Evolutionary conservation across 1,140 invertebrate species (phyloP).

Genomic region (Galendromus occidentalis): DNA sequence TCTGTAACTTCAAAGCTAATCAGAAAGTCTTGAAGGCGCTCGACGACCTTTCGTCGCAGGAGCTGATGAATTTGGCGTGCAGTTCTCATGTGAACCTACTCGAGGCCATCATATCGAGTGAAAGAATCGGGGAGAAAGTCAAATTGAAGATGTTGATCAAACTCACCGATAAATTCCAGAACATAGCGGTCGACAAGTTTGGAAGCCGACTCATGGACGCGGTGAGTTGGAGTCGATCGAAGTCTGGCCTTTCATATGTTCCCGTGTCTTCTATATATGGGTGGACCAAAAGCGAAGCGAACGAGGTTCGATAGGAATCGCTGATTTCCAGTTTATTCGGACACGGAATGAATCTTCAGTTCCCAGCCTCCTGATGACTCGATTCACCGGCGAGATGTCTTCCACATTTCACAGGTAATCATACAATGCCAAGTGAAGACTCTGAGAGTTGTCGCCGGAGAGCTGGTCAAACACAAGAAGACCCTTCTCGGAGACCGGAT

Average conservation of each 20-base stretch:
- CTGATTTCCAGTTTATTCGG: no score
- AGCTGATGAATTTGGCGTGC: neutral
- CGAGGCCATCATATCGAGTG: neutral
- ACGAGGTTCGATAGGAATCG: no score
- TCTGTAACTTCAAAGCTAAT: neutral
- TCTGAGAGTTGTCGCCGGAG: neutral
- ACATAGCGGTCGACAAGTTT: neutral
- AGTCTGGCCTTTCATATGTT: no score
- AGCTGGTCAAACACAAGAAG: conserved; percentile 7
- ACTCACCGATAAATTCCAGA: neutral
- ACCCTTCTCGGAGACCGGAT: neutral
- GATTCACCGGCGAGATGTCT: no score
- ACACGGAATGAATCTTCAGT: no score
- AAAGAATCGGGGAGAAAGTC: neutral
- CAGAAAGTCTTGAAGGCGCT: neutral
- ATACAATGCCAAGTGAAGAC: neutral
- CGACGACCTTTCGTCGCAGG: neutral
- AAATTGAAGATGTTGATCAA: neutral
- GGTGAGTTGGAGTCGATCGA: neutral
- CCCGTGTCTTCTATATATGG: no score
- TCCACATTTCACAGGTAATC: neutral
- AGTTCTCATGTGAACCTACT: neutral
- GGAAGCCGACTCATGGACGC: neutral
- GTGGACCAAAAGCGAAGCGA: no score
- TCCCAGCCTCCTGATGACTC: no score